Percentiles rank a stretch among this genome's conserved stretches.
phyloP scores from a whole-genome alignment of 2,797 vertebrate genomes.

The Labeo calbasu region DNA sequence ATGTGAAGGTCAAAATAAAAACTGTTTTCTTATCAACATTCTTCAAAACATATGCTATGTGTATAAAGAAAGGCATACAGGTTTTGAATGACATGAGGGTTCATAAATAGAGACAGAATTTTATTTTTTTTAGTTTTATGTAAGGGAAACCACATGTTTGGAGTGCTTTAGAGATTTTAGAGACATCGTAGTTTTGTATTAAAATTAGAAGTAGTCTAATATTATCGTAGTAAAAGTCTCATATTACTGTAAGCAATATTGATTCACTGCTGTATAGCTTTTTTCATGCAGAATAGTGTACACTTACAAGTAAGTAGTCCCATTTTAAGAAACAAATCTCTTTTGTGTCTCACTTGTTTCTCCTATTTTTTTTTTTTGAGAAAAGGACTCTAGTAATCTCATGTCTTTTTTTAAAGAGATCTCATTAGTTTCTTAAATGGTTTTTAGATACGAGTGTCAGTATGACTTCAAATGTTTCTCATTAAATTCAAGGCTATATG shows the following conservation, averaged over 20 bases:
- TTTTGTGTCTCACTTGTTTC: no score
- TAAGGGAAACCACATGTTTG: background rate
- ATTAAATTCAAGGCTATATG: background rate
- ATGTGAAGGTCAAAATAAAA: background rate
- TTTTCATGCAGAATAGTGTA: background rate
- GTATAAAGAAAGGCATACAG: background rate
- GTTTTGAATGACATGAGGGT: background rate
- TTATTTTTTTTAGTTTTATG: background rate
- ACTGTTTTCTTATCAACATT: background rate
- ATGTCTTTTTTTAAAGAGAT: background rate
- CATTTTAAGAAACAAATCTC: no score
- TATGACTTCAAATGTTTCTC: background rate
- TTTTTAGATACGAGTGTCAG: background rate
- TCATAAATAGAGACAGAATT: background rate
- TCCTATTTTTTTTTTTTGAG: background rate
- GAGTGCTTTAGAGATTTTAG: background rate
- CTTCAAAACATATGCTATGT: background rate
- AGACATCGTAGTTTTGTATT: constrained; percentile 5
- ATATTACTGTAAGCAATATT: background rate
- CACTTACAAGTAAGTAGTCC: background rate
- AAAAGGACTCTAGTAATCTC: background rate
- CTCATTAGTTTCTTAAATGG: background rate
- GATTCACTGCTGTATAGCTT: constrained; percentile 5
- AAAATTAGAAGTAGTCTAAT: constrained; percentile 13
- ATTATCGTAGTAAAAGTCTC: background rate